Percentiles rank a stretch among this genome's conserved stretches.
These are phyloP conservation scores for Trissonchulus latispiculum DNA, from an alignment of 2,888 invertebrate species.

Conservation along the genomic window DNA sequence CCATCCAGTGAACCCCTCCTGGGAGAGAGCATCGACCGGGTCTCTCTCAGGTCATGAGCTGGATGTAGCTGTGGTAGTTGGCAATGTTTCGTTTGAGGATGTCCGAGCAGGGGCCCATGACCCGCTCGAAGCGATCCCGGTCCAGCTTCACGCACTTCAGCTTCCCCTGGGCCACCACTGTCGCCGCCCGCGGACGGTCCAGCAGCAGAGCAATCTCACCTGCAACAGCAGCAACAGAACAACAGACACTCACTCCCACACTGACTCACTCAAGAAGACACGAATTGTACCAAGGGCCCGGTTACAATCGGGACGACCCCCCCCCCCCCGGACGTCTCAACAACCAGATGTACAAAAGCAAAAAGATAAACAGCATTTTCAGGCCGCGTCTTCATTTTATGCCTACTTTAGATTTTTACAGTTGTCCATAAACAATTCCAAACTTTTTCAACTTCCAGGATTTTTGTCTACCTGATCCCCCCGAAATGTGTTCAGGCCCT, in stretches of 20 bases:
- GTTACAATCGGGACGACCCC: not conserved
- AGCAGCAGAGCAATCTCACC: constrained; percentile 85
- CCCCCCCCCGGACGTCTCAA: not conserved
- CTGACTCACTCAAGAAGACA: no score
- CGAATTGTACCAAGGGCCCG: no score
- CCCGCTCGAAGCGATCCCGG: constrained; percentile 84
- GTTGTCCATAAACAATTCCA: no score
- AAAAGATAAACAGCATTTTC: not conserved
- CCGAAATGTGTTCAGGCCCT: no score
- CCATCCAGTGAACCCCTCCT: no score
- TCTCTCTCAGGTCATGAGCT: constrained; percentile 48
- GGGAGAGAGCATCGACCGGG: no score
- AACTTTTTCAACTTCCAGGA: no score
- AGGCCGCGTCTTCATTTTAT: no score
- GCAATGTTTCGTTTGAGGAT: constrained; percentile 98
- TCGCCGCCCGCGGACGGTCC: constrained; percentile 95
- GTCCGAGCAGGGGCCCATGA: constrained; percentile 91
- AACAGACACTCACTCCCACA: no score
- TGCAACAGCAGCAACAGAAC: constrained; percentile 48
- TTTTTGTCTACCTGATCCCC: no score
- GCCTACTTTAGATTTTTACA: no score
- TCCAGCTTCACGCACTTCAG: constrained; percentile 98
- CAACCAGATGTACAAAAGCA: not conserved
- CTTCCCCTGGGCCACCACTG: constrained; percentile 74
- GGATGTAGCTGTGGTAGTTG: constrained; percentile 85